Base-by-base conservation (phyloP, 37 sponge, comb jelly and placozoan genomes). In the Theonella swinhoei region DNA sequence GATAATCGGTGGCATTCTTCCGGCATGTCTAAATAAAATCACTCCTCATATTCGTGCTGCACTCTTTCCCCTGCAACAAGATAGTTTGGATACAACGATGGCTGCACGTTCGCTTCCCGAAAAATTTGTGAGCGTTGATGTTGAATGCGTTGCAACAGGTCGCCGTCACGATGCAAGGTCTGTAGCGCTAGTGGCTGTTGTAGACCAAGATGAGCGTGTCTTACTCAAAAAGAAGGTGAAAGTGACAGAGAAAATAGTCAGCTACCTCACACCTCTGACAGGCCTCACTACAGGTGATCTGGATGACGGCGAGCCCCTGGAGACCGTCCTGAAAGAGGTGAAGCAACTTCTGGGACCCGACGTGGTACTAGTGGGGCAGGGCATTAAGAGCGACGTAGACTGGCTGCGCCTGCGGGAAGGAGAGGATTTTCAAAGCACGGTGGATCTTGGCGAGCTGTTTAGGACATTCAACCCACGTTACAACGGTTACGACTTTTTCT, bases 381-480 rank as follows among this genome's bases (percentile, higher is more conserved):
- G 81, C 20, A 19, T 80, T 7, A 38, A 64, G 60, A 33, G n/a
- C 0, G 88, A 87, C 66, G 72, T 87, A 2, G 7, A 80, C 4
- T 87, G 88, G 88, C 75, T 87, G n/a, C 47, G 74, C 28, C 75
- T 87, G 23, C 63, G 37, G 40, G 43, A 87, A 68, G 81, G 81
- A 1, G 54, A 7, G 19, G 76, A 87, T 40, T 87, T 39, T 42
- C 22, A n/a, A 3, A n/a, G 54, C 36, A 31, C 31, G 24, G 81
- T 80, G 31, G 88, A 87, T 11, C 75, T 87, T 3, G 80, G 58
- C 0, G 81, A 87, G 20, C 28, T 87, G 66, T 87, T 87, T 29
- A 80, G 62, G 75, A 74, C 80, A 43, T 87, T 80, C 68, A 87
- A 87, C 33, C 60, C 37, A 37, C 88, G 88, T 47, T 87, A 80